These are phyloP conservation scores for Oncorhynchus masou DNA, from an alignment of 2,113 vertebrate species.

Conservation along the genomic window DNA sequence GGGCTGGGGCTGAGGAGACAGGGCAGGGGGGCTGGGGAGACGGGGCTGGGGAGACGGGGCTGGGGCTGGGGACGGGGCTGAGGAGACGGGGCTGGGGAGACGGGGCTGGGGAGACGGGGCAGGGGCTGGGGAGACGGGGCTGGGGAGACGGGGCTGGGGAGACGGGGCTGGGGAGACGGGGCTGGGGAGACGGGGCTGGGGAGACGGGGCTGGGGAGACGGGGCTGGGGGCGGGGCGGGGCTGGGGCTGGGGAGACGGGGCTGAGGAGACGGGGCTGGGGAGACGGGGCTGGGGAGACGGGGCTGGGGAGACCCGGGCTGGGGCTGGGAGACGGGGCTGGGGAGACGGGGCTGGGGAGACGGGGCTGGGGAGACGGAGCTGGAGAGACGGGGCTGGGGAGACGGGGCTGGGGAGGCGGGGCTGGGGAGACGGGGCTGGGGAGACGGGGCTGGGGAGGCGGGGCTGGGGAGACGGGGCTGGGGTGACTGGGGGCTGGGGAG, in stretches of 20 bases:
- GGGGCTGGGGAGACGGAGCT: too few relatives aligned
- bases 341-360: constrained; percentile 26
- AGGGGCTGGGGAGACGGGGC: constrained; percentile 12
- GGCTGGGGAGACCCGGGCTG: not conserved
- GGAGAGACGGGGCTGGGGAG: constrained; percentile 12
- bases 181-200: not conserved
- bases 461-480: not conserved
- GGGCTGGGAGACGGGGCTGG: not conserved
- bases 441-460: constrained; percentile 5
- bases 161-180: not conserved
- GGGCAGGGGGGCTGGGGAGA: too few relatives aligned
- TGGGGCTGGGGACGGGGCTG: too few relatives aligned
- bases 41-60: not conserved
- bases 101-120: not conserved
- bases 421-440: constrained; percentile 13
- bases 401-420: not conserved
- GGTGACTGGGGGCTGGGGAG: not conserved
- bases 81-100: constrained; percentile 17
- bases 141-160: not conserved
- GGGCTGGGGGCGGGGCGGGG: too few relatives aligned
- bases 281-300: not conserved
- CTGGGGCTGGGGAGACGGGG: constrained; percentile 33
- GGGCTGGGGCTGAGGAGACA: too few relatives aligned
- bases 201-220: too few relatives aligned
- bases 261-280: constrained; percentile 31